Percentiles rank a stretch among this genome's conserved stretches.
Conservation (phyloP, 2,888 invertebrate species). For the Pardosa pseudoannulata region DNA sequence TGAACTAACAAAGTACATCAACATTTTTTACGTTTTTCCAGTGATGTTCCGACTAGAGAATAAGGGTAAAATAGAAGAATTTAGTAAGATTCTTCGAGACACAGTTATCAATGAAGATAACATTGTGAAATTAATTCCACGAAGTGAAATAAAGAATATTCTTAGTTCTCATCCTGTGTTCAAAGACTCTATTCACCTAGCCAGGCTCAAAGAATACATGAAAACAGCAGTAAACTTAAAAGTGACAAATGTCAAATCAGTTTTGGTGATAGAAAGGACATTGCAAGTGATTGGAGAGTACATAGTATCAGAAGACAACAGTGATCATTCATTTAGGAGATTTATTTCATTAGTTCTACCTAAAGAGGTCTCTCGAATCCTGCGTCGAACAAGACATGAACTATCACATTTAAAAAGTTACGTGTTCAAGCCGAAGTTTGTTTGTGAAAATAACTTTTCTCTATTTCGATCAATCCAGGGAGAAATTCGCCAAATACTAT, state of each 20-base stretch:
- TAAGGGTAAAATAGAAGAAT: neutral
- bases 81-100: neutral
- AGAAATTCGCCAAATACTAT: neutral
- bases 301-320: constrained; percentile 18
- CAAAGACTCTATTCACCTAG: constrained; percentile 19
- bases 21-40: neutral
- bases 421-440: neutral
- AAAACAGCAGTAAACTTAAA: constrained; percentile 2
- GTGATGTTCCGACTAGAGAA: neutral
- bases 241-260: neutral
- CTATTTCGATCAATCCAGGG: neutral
- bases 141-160: neutral
- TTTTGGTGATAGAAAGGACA: constrained; percentile 32
- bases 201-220: constrained; percentile 28
- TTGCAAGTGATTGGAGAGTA: constrained; percentile 46
- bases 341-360: constrained; percentile 16
- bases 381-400: neutral
- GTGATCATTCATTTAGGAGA: constrained; percentile 27
- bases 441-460: neutral
- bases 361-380: neutral
- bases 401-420: neutral
- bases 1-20: too few relatives aligned
- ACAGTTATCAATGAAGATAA: neutral
- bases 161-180: constrained; percentile 23
- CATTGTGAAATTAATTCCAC: neutral